phyloP scores from a whole-genome alignment of 2,888 invertebrate species.

The Chrysolina haemoptera region DNA sequence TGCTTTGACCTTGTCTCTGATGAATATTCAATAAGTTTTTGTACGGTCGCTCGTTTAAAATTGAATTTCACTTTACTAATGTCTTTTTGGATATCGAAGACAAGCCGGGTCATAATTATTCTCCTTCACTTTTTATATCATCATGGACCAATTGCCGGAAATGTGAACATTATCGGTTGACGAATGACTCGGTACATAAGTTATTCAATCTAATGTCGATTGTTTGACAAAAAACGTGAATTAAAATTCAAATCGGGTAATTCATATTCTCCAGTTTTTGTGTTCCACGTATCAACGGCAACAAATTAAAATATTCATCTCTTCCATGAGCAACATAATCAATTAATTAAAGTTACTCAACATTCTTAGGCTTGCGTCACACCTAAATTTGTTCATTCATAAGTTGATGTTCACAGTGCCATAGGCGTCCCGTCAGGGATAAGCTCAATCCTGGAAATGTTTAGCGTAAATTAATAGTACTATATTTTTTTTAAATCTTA shows the following conservation, averaged over 20 bases:
- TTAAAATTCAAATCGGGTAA: conserved; percentile 16
- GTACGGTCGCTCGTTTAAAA: neutral
- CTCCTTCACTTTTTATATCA: conserved; percentile 5
- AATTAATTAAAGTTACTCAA: conserved; percentile 25
- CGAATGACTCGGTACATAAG: neutral
- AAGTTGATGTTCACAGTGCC: neutral
- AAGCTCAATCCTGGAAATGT: neutral
- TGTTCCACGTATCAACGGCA: neutral
- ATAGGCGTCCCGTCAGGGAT: neutral
- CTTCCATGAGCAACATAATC: conserved; percentile 16
- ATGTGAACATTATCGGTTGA: neutral
- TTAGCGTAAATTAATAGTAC: neutral
- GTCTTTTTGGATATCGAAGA: neutral
- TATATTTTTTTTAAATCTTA: neutral
- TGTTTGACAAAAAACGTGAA: neutral
- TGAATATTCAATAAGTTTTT: conserved; percentile 9
- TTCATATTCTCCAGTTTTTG: conserved; percentile 15
- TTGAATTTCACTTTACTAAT: neutral
- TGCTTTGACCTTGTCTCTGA: neutral
- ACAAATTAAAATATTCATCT: conserved; percentile 20
- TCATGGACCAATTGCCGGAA: conserved; percentile 1
- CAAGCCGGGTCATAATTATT: neutral
- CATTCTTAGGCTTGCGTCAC: conserved; percentile 16
- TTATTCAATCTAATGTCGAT: conserved; percentile 6
- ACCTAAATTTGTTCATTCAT: conserved; percentile 29